phyloP scores from a whole-genome alignment of 2,113 vertebrate species.

The Danio rerio region DNA sequence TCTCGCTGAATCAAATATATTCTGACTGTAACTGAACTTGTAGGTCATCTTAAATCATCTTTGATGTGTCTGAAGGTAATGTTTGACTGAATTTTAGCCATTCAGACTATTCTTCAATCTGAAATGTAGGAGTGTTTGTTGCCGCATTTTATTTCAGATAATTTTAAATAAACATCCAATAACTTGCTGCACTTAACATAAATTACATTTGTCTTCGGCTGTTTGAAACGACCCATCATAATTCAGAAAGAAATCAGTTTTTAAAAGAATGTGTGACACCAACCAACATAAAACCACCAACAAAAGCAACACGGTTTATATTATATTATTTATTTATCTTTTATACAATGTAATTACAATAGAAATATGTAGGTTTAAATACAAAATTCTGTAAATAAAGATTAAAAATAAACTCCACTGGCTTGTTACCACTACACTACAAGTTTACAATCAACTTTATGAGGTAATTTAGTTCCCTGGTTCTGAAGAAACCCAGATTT shows the following conservation, averaged over 20 bases:
- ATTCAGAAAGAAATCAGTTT: neutral
- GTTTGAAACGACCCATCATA: too few species aligned
- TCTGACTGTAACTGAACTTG: too few species aligned
- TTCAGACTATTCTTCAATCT: too few species aligned
- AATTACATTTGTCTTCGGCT: too few species aligned
- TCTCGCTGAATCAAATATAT: too few species aligned
- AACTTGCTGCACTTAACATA: too few species aligned
- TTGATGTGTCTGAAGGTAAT: too few species aligned
- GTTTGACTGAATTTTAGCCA: too few species aligned
- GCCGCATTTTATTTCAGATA: too few species aligned
- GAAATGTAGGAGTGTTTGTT: too few species aligned
- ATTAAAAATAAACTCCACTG: constrained; percentile 85
- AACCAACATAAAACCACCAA: constrained; percentile 4
- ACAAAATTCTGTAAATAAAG: constrained; percentile 87
- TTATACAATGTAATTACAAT: constrained; percentile 86
- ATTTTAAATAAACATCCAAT: too few species aligned
- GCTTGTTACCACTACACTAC: constrained; percentile 80
- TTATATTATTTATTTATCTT: constrained; percentile 87
- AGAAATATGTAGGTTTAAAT: constrained; percentile 87
- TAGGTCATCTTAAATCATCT: too few species aligned
- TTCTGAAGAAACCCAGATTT: constrained; percentile 67
- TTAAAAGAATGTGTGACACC: neutral
- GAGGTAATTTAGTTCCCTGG: constrained; percentile 81
- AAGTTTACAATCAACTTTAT: constrained; percentile 84
- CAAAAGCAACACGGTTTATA: constrained; percentile 65